Conservation (phyloP, 2,888 invertebrate genomes). For the Andrena marginata region DNA sequence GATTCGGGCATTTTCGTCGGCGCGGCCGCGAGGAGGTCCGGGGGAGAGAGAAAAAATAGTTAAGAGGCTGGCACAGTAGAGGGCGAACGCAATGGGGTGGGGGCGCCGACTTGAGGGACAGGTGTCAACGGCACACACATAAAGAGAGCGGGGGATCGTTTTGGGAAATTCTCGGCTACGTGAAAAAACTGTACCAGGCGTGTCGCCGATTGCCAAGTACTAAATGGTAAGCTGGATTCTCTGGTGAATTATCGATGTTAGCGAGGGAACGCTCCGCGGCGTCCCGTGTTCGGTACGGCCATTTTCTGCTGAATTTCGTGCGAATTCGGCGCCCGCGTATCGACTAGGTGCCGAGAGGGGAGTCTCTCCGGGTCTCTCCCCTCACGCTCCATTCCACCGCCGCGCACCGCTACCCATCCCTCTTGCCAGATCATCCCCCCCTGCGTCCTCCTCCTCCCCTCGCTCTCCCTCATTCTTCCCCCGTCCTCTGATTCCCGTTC, state of each 20-base stretch:
- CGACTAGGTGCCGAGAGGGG: slow-evolving; percentile 78
- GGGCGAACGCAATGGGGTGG: slow-evolving; percentile 83
- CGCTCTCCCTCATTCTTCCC: slow-evolving; percentile 57
- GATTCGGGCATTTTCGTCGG: slow-evolving; percentile 83
- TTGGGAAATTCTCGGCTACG: slow-evolving; percentile 52
- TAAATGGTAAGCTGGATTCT: slow-evolving; percentile 75
- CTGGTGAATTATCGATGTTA: slow-evolving; percentile 36
- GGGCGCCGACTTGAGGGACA: slow-evolving; percentile 83
- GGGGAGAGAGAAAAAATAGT: slow-evolving; percentile 83
- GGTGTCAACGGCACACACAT: slow-evolving; percentile 82
- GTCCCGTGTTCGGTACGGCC: slow-evolving; percentile 75
- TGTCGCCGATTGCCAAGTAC: slow-evolving; percentile 51
- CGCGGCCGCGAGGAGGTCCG: slow-evolving; percentile 71
- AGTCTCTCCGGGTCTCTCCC: slow-evolving; percentile 53
- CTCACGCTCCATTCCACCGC: slow-evolving; percentile 45
- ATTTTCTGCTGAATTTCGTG: slow-evolving; percentile 82
- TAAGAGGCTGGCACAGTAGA: slow-evolving; percentile 84
- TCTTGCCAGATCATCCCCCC: slow-evolving; percentile 51
- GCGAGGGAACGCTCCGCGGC: slow-evolving; percentile 25
- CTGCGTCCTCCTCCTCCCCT: slow-evolving; percentile 41
- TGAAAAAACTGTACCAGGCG: slow-evolving; percentile 50
- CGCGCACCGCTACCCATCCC: slow-evolving; percentile 52
- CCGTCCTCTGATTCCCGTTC: slow-evolving; percentile 60
- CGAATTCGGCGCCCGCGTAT: slow-evolving; percentile 80
- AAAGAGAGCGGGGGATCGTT: slow-evolving; percentile 73